These are phyloP conservation scores for Callopanchax toddi DNA, from an alignment of 2,113 vertebrate genomes.

Conservation along the genomic window DNA sequence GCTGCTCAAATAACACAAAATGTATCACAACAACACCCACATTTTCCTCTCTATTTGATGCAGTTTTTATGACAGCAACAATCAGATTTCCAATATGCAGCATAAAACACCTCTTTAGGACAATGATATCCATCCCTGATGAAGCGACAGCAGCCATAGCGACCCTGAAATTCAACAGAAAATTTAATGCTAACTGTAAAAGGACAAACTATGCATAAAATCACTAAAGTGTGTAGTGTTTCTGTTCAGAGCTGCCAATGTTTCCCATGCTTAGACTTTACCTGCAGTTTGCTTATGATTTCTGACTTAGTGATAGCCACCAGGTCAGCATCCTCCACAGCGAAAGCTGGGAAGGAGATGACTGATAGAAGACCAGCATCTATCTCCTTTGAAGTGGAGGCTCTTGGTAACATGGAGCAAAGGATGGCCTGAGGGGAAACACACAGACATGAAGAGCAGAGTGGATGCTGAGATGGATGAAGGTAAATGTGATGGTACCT, in stretches of 20 bases:
- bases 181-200: background rate
- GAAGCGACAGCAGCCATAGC: conserved; percentile 97
- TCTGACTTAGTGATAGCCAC: conserved; percentile 95
- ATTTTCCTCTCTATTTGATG: background rate
- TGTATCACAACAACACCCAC: background rate
- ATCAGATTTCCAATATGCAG: background rate
- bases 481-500: conserved; percentile 79
- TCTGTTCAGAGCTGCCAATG: background rate
- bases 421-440: conserved; percentile 87
- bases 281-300: conserved; percentile 96
- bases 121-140: conserved; percentile 96
- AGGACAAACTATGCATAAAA: background rate
- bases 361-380: conserved; percentile 95
- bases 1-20: background rate
- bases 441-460: conserved; percentile 6
- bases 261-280: conserved; percentile 41
- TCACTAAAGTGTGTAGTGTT: background rate
- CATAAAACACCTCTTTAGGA: conserved; percentile 89
- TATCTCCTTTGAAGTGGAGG: conserved; percentile 97
- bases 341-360: conserved; percentile 97
- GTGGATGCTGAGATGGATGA: background rate
- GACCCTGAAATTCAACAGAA: conserved; percentile 80
- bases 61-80: background rate
- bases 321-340: conserved; percentile 92
- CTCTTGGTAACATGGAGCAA: conserved; percentile 97